A percentile compares a stretch with the other conserved stretches of the same genome.
Evolutionary conservation across 2,888 invertebrate species (phyloP).

Genomic region (Eupithecia pulchellata): DNA sequence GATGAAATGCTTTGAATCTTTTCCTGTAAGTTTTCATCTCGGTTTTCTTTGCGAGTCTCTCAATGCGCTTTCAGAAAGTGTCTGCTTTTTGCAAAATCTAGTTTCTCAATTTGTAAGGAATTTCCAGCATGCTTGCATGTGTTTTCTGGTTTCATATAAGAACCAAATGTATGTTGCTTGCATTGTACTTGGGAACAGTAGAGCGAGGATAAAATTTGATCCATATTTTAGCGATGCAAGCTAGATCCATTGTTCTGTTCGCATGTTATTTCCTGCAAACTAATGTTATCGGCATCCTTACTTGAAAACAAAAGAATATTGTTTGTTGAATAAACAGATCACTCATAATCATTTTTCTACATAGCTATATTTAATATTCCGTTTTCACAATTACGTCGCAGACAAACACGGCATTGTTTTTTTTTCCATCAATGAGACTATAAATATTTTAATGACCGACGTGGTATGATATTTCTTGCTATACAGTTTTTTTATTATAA

Average conservation of each 20-base stretch:
- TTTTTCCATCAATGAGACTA: not conserved
- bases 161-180: not conserved
- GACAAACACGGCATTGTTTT: not conserved
- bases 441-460: not conserved
- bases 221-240: constrained; percentile 36
- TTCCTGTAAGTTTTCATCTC: constrained; percentile 54
- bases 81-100: constrained; percentile 44
- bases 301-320: constrained; percentile 55
- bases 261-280: constrained; percentile 57
- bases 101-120: constrained; percentile 34
- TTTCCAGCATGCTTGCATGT: constrained; percentile 32
- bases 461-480: not conserved
- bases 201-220: not conserved
- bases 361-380: constrained; percentile 23
- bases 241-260: constrained; percentile 58
- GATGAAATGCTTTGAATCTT: constrained; percentile 59
- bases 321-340: constrained; percentile 46
- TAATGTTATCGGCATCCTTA: constrained; percentile 36
- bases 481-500: not conserved
- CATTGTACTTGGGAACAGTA: not conserved
- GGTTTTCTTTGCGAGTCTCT: constrained; percentile 53
- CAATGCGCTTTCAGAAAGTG: constrained; percentile 51
- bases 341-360: constrained; percentile 32
- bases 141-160: constrained; percentile 24
- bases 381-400: not conserved